Conservation (phyloP, 2,113 vertebrate species). For the Synchiropus splendidus region DNA sequence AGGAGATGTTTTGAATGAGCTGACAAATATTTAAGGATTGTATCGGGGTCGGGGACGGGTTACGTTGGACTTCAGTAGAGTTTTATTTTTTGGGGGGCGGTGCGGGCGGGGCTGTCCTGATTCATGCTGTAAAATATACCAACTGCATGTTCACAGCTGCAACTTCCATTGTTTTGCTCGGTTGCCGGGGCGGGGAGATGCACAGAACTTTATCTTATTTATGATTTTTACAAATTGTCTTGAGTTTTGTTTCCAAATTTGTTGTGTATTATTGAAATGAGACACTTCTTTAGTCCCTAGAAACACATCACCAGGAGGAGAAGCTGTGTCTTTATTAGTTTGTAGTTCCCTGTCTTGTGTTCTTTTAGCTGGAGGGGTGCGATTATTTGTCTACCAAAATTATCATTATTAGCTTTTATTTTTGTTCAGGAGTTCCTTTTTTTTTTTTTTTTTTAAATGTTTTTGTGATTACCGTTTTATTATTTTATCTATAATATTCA, state of each 20-base stretch:
- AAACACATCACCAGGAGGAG: no score
- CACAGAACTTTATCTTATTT: conserved; percentile 67
- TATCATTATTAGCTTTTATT: conserved; percentile 48
- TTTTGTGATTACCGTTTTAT: conserved; percentile 31
- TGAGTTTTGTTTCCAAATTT: no score
- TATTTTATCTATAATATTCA: conserved; percentile 55
- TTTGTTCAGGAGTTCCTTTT: conserved; percentile 10
- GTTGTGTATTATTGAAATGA: conserved; percentile 5
- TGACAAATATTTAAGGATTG: conserved; percentile 69
- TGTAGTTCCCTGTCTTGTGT: conserved; percentile 30
- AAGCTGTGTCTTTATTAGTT: no score
- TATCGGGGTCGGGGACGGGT: conserved; percentile 33
- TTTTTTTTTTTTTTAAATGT: conserved; percentile 30
- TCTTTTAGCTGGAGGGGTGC: background rate
- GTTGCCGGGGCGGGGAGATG: conserved; percentile 29
- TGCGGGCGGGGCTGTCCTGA: no score
- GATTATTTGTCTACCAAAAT: conserved; percentile 60
- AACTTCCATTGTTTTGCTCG: conserved; percentile 63
- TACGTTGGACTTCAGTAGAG: conserved; percentile 26
- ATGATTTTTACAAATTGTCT: conserved; percentile 59
- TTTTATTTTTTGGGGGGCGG: conserved; percentile 35
- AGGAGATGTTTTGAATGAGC: conserved; percentile 63
- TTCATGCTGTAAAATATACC: conserved; percentile 67
- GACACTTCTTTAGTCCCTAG: no score
- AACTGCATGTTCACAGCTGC: conserved; percentile 68